phyloP scores from a whole-genome alignment of 1,140 invertebrate genomes.

The Delia radicum region DNA sequence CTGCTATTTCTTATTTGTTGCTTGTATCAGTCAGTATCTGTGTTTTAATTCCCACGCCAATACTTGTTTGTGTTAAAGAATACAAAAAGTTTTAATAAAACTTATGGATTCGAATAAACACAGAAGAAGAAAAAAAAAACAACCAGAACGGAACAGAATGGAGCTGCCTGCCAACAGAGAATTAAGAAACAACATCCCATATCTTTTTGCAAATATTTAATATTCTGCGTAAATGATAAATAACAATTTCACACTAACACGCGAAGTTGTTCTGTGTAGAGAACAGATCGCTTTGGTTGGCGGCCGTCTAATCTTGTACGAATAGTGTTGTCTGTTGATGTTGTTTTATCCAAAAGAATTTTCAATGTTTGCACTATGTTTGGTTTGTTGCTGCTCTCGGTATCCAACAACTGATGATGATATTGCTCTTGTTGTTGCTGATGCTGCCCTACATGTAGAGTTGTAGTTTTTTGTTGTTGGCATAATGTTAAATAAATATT shows the following conservation, averaged over 20 bases:
- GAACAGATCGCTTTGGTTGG: background rate
- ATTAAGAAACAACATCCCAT: background rate
- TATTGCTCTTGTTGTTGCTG: background rate
- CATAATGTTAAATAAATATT: background rate
- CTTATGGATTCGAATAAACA: background rate
- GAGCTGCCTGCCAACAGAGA: background rate
- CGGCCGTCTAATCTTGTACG: background rate
- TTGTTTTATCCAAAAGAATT: background rate
- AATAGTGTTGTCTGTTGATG: background rate
- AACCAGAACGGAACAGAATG: background rate
- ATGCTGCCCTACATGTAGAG: background rate
- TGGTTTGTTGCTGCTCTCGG: background rate
- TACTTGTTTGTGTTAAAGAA: background rate
- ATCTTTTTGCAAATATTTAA: slow-evolving; percentile 19
- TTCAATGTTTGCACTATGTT: background rate
- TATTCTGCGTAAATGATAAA: slow-evolving; percentile 24
- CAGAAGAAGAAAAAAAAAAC: too few species aligned
- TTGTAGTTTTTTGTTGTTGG: background rate
- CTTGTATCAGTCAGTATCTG: background rate
- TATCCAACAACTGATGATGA: background rate
- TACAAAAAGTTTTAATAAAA: background rate
- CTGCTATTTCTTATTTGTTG: background rate
- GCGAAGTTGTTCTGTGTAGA: slow-evolving; percentile 9
- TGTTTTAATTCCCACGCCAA: background rate
- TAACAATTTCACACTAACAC: slow-evolving; percentile 19